Percentiles rank a stretch among this genome's conserved stretches.
Evolutionary conservation across 2,888 invertebrate species (phyloP).

Genomic region (Bellardia pandia): DNA sequence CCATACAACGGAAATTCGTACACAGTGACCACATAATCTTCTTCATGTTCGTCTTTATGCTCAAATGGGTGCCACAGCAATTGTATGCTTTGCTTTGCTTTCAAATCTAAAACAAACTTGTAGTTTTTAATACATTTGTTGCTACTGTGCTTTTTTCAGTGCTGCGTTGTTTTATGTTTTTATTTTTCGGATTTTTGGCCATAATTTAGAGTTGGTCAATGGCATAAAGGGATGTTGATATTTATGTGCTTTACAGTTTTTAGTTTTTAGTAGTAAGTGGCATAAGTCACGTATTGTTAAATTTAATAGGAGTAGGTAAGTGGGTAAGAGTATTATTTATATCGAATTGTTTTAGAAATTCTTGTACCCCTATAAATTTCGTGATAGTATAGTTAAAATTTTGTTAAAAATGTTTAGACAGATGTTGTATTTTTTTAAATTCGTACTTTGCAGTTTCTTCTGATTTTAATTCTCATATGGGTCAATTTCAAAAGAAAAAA

Average conservation of each 20-base stretch:
- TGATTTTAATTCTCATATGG: too few relatives aligned
- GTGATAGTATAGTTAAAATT: too few relatives aligned
- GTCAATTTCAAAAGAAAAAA: too few relatives aligned
- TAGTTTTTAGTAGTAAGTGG: slow-evolving; percentile 10
- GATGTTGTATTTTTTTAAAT: too few relatives aligned
- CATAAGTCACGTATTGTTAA: slow-evolving; percentile 46
- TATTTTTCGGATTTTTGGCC: slow-evolving; percentile 23
- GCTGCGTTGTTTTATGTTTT: not conserved
- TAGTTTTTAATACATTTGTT: slow-evolving; percentile 6
- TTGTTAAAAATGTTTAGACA: too few relatives aligned
- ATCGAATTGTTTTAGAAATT: not conserved
- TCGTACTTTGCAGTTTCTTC: too few relatives aligned
- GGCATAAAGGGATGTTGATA: slow-evolving; percentile 57
- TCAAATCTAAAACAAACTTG: slow-evolving; percentile 11
- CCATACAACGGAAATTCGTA: slow-evolving; percentile 8
- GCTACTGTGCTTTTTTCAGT: slow-evolving; percentile 24
- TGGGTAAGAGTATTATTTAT: not conserved
- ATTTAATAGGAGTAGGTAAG: slow-evolving; percentile 12
- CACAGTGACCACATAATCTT: slow-evolving; percentile 54
- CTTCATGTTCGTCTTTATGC: slow-evolving; percentile 4
- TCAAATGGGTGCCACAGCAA: slow-evolving; percentile 38
- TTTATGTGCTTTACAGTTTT: slow-evolving; percentile 48
- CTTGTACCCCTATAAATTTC: too few relatives aligned
- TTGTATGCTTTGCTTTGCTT: not conserved
- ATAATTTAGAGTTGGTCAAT: slow-evolving; percentile 63